Evolutionary conservation across 1,140 invertebrate species (phyloP).

Genomic region (Calephelis nemesis): DNA sequence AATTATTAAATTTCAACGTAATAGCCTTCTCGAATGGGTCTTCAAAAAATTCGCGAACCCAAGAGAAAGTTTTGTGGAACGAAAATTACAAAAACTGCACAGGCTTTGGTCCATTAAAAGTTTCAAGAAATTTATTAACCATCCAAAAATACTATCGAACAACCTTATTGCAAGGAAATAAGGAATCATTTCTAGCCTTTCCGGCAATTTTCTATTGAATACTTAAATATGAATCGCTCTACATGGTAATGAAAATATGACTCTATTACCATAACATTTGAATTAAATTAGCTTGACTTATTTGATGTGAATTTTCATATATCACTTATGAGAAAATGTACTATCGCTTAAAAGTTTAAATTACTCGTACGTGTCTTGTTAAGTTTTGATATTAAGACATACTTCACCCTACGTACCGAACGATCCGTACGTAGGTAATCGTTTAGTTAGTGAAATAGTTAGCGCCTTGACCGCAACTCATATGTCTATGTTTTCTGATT

Average conservation of each 20-base stretch:
- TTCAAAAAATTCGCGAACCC: slow-evolving; percentile 22
- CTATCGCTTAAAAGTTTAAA: slow-evolving; percentile 12
- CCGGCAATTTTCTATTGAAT: slow-evolving; percentile 10
- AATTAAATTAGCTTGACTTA: background rate
- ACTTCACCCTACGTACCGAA: background rate
- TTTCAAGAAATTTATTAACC: slow-evolving; percentile 46
- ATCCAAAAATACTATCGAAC: slow-evolving; percentile 20
- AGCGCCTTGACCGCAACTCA: background rate
- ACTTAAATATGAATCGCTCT: background rate
- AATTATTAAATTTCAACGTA: slow-evolving; percentile 10
- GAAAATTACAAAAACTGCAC: slow-evolving; percentile 37
- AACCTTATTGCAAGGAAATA: slow-evolving; percentile 24
- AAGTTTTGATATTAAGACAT: background rate
- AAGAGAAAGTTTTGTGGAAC: background rate
- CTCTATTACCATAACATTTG: background rate
- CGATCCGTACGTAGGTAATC: background rate
- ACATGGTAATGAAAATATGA: background rate
- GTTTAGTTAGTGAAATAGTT: slow-evolving; percentile 8
- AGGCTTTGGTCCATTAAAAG: slow-evolving; percentile 38
- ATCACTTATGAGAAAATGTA: slow-evolving; percentile 8
- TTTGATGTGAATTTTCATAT: background rate
- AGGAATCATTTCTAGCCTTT: slow-evolving; percentile 19
- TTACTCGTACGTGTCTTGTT: slow-evolving; percentile 8
- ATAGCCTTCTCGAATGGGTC: slow-evolving; percentile 8
- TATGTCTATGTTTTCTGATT: too few relatives aligned